Evolutionary conservation across 2,888 invertebrate genomes (phyloP).

Genomic region (Shargacucullia verbasci): DNA sequence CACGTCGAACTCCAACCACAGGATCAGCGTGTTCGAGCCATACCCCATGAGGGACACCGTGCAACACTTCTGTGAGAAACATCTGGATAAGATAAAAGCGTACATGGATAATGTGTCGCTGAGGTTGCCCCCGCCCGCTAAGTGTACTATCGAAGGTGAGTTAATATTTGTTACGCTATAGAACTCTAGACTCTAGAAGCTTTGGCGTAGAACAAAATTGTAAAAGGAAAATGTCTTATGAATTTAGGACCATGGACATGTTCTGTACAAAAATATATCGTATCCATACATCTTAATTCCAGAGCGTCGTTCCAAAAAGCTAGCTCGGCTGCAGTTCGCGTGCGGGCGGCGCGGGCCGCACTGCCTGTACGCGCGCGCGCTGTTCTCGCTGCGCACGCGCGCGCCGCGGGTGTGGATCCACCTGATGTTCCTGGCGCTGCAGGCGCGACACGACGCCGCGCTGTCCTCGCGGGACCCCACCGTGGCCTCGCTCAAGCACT

Average conservation of each 20-base stretch:
- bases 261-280: too few relatives aligned
- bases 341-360: constrained; percentile 97
- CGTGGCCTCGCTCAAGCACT: constrained; percentile 95
- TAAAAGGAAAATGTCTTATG: too few relatives aligned
- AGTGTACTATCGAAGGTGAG: constrained; percentile 97
- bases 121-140: constrained; percentile 96
- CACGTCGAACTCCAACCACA: constrained; percentile 72
- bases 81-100: constrained; percentile 96
- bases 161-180: neutral
- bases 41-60: constrained; percentile 97
- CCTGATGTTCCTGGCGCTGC: constrained; percentile 97
- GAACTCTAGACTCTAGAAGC: too few relatives aligned
- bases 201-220: too few relatives aligned
- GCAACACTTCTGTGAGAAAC: constrained; percentile 98
- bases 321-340: constrained; percentile 96
- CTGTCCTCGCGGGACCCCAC: constrained; percentile 94
- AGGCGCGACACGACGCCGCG: constrained; percentile 94
- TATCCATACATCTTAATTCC: too few relatives aligned
- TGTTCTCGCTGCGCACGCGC: constrained; percentile 94
- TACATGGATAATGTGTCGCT: constrained; percentile 97
- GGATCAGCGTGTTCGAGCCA: constrained; percentile 96
- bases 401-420: constrained; percentile 97
- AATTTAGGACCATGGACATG: too few relatives aligned
- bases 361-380: constrained; percentile 95
- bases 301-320: constrained; percentile 94